Conservation (phyloP, 2,888 invertebrate species). For the Brachylomia viminalis region DNA sequence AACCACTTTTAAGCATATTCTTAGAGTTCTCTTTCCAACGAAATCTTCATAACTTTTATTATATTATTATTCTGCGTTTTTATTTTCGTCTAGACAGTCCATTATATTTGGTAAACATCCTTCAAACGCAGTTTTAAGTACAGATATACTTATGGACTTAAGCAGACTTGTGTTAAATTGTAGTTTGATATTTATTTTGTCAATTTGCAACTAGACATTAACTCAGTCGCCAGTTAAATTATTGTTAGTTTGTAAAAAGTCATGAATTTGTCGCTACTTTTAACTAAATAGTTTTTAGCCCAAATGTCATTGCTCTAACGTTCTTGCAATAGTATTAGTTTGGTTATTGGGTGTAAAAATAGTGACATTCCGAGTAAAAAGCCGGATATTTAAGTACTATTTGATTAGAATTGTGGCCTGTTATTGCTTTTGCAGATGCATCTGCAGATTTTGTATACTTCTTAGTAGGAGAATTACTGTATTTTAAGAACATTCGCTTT, state of each 20-base stretch:
- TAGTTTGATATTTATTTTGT: constrained; percentile 42
- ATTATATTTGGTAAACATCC: constrained; percentile 13
- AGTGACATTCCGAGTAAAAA: neutral
- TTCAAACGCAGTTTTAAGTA: constrained; percentile 1
- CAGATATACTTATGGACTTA: neutral
- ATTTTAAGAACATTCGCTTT: neutral
- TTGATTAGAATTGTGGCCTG: neutral
- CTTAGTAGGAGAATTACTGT: no score
- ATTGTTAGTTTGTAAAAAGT: constrained; percentile 14
- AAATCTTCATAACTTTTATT: neutral
- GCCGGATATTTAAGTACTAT: neutral
- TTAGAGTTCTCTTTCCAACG: neutral
- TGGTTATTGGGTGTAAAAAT: neutral
- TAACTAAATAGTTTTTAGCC: neutral
- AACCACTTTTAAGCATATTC: neutral
- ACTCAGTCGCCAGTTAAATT: neutral
- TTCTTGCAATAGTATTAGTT: neutral
- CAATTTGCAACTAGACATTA: constrained; percentile 29
- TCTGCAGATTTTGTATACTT: neutral
- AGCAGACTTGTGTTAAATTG: constrained; percentile 1
- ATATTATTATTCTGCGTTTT: no score
- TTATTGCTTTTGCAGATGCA: neutral
- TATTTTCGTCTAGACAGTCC: neutral
- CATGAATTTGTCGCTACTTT: neutral
- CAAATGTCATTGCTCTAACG: constrained; percentile 6